Conservation (phyloP, 1,140 invertebrate genomes). For the Nebria ingens region DNA sequence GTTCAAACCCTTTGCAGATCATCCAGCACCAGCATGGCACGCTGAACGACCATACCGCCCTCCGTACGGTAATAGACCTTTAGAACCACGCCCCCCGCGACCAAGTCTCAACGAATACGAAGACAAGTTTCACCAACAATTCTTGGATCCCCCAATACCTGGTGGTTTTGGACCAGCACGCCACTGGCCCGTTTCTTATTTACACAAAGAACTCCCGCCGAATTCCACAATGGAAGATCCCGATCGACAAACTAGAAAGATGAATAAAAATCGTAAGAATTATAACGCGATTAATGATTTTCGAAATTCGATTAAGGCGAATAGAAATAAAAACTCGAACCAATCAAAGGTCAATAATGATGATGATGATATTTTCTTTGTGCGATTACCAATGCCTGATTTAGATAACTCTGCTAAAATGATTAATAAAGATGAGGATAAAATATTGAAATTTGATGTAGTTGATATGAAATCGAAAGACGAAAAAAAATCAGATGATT, state of each 20-base stretch:
- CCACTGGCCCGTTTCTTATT: constrained; percentile 55
- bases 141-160: constrained; percentile 36
- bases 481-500: not conserved
- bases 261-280: constrained; percentile 16
- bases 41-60: constrained; percentile 19
- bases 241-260: constrained; percentile 17
- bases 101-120: constrained; percentile 33
- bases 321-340: constrained; percentile 27
- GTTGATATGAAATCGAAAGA: not conserved
- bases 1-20: not conserved
- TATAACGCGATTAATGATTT: constrained; percentile 28
- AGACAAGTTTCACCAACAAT: constrained; percentile 28
- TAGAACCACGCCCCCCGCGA: constrained; percentile 19
- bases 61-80: not conserved
- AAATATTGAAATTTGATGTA: constrained; percentile 5
- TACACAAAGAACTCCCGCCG: constrained; percentile 51
- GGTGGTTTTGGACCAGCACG: constrained; percentile 39
- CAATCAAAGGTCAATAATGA: constrained; percentile 27
- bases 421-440: not conserved
- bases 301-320: constrained; percentile 28
- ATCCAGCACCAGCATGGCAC: constrained; percentile 15
- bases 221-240: constrained; percentile 20
- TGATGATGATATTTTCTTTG: constrained; percentile 27
- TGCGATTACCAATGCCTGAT: constrained; percentile 29
- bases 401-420: not conserved